Evolutionary conservation across 53 echinoderm and acorn worm species (phyloP).

Genomic region (Hippasteria phrygiana): DNA sequence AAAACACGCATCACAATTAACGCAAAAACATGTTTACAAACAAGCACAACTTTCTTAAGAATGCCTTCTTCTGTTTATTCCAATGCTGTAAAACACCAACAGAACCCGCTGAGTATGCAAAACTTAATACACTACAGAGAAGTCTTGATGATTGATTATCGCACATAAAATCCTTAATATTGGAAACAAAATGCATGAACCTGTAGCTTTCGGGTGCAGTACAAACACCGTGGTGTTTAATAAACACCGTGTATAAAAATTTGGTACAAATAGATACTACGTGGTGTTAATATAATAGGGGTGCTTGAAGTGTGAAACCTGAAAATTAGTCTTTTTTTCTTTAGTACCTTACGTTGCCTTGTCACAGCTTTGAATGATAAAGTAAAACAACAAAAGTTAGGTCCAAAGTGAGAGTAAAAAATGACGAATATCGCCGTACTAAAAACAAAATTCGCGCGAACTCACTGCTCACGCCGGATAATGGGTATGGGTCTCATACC

Average conservation of each 20-base stretch:
- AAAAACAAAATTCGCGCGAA: background rate
- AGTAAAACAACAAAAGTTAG: background rate
- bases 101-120: background rate
- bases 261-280: too few species aligned
- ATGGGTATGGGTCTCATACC: conserved; percentile 36
- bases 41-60: background rate
- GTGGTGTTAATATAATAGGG: too few species aligned
- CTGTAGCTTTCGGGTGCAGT: too few species aligned
- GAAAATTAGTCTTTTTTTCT: too few species aligned
- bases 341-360: too few species aligned
- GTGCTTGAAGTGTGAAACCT: too few species aligned
- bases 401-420: conserved; percentile 27
- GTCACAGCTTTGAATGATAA: too few species aligned
- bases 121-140: background rate
- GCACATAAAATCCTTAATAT: background rate
- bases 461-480: background rate
- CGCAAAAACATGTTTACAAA: too few species aligned
- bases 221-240: too few species aligned
- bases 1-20: too few species aligned
- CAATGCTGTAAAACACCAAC: background rate
- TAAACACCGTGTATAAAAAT: too few species aligned
- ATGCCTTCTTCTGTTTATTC: background rate
- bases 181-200: too few species aligned
- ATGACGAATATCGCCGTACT: conserved; percentile 44
- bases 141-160: background rate